Evolutionary conservation across 1,140 invertebrate species (phyloP).

Genomic region (Caligus rogercresseyi): DNA sequence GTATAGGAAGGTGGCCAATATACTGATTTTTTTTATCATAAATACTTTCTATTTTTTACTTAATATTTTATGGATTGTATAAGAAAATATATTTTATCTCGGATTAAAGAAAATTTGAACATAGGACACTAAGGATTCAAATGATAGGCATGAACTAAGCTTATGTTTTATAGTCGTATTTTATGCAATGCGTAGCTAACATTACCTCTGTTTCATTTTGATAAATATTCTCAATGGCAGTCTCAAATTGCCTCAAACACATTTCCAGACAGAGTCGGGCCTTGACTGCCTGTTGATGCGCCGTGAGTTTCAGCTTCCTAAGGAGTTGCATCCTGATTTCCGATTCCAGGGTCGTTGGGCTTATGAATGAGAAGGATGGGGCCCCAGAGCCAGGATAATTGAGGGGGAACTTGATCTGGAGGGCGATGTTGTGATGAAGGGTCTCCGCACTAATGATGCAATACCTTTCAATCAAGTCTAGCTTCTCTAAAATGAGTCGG

Average conservation of each 20-base stretch:
- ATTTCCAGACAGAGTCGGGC: slow-evolving; percentile 59
- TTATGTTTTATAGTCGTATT: background rate
- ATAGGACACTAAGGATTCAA: too few species aligned
- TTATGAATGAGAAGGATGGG: slow-evolving; percentile 50
- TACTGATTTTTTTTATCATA: too few species aligned
- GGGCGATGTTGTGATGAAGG: slow-evolving; percentile 48
- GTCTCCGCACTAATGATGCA: slow-evolving; percentile 53
- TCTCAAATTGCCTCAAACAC: slow-evolving; percentile 50
- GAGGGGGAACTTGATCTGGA: slow-evolving; percentile 59
- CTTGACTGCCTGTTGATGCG: slow-evolving; percentile 50
- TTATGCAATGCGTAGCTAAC: slow-evolving; percentile 36
- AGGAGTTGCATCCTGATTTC: slow-evolving; percentile 39
- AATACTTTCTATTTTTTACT: too few species aligned
- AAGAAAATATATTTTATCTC: too few species aligned
- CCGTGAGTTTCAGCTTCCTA: slow-evolving; percentile 50
- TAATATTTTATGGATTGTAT: too few species aligned
- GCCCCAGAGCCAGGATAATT: slow-evolving; percentile 52
- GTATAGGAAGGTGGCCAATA: too few species aligned
- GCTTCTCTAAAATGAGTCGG: slow-evolving; percentile 22
- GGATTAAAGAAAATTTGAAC: too few species aligned
- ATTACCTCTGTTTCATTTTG: slow-evolving; percentile 27
- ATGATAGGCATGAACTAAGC: background rate
- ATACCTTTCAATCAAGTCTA: slow-evolving; percentile 45
- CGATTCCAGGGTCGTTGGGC: slow-evolving; percentile 41
- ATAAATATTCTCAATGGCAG: background rate